Evolutionary conservation across 2,888 invertebrate species (phyloP).

Genomic region (Stictocephala bisonia): DNA sequence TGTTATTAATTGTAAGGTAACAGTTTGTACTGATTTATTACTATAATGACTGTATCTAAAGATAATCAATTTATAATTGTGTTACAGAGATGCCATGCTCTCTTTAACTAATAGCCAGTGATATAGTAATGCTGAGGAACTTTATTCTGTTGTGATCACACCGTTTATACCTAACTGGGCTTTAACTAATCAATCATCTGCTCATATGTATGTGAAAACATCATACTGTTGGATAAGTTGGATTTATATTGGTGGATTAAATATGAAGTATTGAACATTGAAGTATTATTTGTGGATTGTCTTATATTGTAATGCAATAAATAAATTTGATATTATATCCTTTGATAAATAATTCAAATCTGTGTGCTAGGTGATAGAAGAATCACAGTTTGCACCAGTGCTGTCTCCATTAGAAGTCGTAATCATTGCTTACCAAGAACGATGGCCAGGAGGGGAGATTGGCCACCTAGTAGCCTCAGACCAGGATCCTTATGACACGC

Average conservation of each 20-base stretch:
- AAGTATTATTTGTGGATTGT: background rate
- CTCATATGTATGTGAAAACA: too few species aligned
- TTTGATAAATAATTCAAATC: background rate
- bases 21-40: too few species aligned
- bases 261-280: background rate
- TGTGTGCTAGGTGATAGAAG: conserved; percentile 86
- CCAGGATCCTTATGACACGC: conserved; percentile 89
- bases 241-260: background rate
- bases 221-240: too few species aligned
- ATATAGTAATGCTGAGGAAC: too few species aligned
- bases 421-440: conserved; percentile 87
- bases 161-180: too few species aligned
- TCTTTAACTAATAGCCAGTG: too few species aligned
- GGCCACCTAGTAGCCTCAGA: conserved; percentile 89
- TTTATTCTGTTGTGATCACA: too few species aligned
- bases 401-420: conserved; percentile 86
- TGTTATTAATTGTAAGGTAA: too few species aligned
- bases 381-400: conserved; percentile 91
- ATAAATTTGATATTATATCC: background rate
- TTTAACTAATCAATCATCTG: too few species aligned
- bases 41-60: too few species aligned
- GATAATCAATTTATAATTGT: too few species aligned
- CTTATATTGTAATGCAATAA: background rate
- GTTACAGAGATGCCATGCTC: too few species aligned
- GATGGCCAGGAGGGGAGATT: conserved; percentile 88